phyloP scores from a whole-genome alignment of 2,888 invertebrate genomes.

The Escarpia spicata region DNA sequence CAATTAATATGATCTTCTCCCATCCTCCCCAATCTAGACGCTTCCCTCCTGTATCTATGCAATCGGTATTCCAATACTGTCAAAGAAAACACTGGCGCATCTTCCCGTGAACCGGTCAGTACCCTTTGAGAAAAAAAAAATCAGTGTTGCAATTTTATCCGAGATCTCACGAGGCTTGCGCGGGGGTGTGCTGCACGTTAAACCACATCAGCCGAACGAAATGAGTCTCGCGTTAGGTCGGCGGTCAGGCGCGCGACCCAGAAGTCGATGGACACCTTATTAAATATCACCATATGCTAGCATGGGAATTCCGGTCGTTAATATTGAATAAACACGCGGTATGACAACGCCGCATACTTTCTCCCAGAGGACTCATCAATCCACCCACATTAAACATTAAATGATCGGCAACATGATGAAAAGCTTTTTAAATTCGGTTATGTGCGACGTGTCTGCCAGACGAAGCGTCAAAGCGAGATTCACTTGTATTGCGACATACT shows the following conservation, averaged over 20 bases:
- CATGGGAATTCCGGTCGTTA: background rate
- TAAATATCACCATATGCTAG: background rate
- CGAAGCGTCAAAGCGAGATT: background rate
- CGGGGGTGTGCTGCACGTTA: background rate
- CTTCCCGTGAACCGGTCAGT: background rate
- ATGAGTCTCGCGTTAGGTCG: background rate
- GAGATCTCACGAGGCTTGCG: background rate
- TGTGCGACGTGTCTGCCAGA: background rate
- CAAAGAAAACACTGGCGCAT: background rate
- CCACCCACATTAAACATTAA: conserved; percentile 3
- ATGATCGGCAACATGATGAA: background rate
- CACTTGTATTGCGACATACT: background rate
- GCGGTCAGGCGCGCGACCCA: background rate
- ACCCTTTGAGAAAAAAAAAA: background rate
- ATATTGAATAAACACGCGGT: background rate
- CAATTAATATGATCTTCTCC: no score
- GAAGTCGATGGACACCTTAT: background rate
- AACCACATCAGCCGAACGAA: background rate
- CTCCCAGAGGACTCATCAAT: background rate
- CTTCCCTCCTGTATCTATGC: no score
- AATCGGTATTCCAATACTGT: no score
- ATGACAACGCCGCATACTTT: background rate
- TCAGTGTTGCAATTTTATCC: background rate
- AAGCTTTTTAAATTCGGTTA: background rate
- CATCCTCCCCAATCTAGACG: no score